Base-by-base conservation (phyloP, 2,888 invertebrate species). In the Calephelis perditalis region DNA sequence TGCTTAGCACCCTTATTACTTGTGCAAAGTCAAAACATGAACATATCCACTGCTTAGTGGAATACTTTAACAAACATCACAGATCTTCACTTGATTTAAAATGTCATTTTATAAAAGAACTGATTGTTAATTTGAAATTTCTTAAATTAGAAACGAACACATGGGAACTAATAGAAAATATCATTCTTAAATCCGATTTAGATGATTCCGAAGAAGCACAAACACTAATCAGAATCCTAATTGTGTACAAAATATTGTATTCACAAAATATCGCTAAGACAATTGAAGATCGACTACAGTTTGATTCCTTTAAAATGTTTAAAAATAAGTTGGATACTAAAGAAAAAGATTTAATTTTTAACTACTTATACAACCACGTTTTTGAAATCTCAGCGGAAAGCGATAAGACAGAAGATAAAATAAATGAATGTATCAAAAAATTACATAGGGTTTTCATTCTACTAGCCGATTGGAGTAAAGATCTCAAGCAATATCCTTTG, bases 401-500 rank as follows among this genome's bases (percentile, higher is more conserved):
- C 45, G 68, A 72, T 15, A 59, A 65, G 35, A 70, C 68, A 56
- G 70, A 76, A 70, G 63, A 67, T 7, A 70, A 75, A 11, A 73
- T 78, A 8, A 58, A 62, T 11, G 67, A 72, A 12, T 65, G 63
- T 61, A 37, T 75, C 10, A 58, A 67, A 49, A 62, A 68, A 8
- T 57, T 78, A 57, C 36, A 70, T 46, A 54, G 67, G 7, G 62
- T 73, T 56, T 65, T 83, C 47, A 58, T 65, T 11, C 68, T 86
- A 60, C 59, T 86, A 45, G 66, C 67, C 37, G 79, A 76, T 63
- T 86, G 81, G 82, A 64, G 77, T 15, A 82, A 81, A 64, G 64
- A 76, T 37, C 61, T 86, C 5, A 10, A 57, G 26, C 74, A 82
- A 54, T 81, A 73, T 66, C 77, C 82, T 4, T 52, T 68, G 5